A percentile compares a stretch with the other conserved stretches of the same genome.
These are phyloP conservation scores for Caranx ignobilis DNA, from an alignment of 2,113 vertebrate species.

Conservation along the genomic window DNA sequence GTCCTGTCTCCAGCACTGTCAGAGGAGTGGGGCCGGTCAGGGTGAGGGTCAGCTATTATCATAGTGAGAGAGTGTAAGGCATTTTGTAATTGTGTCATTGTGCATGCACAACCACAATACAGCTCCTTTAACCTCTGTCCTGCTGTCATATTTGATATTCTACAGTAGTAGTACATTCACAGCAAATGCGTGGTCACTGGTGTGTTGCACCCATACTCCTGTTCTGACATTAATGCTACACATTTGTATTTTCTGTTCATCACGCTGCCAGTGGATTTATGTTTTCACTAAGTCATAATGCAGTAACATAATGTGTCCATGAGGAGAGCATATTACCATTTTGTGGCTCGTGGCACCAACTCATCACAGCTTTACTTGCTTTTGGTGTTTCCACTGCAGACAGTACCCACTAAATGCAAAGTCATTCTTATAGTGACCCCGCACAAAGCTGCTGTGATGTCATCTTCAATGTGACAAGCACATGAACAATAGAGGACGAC, in stretches of 20 bases:
- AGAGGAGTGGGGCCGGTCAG: slow-evolving; percentile 27
- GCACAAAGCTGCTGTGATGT: too few species aligned
- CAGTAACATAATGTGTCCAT: too few species aligned
- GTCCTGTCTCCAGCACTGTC: slow-evolving; percentile 18
- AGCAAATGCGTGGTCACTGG: background rate
- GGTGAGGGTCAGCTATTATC: slow-evolving; percentile 24
- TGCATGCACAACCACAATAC: background rate
- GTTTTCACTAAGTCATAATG: background rate
- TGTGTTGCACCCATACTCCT: too few species aligned
- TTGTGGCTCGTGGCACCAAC: too few species aligned
- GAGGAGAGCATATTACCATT: too few species aligned
- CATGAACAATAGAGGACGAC: too few species aligned
- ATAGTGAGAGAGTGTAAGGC: background rate
- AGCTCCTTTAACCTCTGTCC: background rate
- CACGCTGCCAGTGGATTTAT: background rate
- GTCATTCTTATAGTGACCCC: too few species aligned
- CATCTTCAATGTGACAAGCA: too few species aligned
- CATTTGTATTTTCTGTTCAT: background rate
- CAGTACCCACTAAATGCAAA: too few species aligned
- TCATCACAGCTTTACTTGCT: too few species aligned
- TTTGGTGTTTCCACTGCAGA: too few species aligned
- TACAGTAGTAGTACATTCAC: background rate
- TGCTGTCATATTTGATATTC: background rate
- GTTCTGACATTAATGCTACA: background rate
- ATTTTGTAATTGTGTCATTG: slow-evolving; percentile 7